phyloP scores from a whole-genome alignment of 2,113 vertebrate genomes.

The Electrona antarctica region DNA sequence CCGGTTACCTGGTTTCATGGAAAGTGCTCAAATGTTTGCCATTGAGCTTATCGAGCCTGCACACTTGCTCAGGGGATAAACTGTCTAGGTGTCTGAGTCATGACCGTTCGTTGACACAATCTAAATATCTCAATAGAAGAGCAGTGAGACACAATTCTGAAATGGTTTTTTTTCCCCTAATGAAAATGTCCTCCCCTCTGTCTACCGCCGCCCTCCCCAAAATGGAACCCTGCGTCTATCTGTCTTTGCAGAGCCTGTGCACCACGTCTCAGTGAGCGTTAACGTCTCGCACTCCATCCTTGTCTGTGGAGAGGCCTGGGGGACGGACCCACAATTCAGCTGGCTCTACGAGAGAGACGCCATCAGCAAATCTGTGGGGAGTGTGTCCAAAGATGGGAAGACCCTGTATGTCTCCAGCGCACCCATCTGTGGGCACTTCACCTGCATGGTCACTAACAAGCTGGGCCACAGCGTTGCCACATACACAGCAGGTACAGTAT shows the following conservation, averaged over 20 bases:
- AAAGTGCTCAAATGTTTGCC: no score
- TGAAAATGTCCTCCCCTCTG: no score
- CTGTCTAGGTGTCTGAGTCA: no score
- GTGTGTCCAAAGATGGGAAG: slow-evolving; percentile 65
- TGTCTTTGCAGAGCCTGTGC: slow-evolving; percentile 66
- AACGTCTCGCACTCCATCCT: slow-evolving; percentile 75
- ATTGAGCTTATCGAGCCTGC: no score
- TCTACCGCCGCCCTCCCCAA: no score
- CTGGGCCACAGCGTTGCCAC: slow-evolving; percentile 74
- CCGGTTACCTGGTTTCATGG: no score
- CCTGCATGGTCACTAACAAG: slow-evolving; percentile 77
- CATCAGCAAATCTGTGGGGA: slow-evolving; percentile 61
- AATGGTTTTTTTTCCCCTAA: no score
- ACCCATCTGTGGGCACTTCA: slow-evolving; percentile 77
- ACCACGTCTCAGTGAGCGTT: slow-evolving; percentile 78
- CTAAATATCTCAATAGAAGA: no score
- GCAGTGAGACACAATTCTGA: no score
- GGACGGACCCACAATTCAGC: slow-evolving; percentile 75
- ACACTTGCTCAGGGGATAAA: no score
- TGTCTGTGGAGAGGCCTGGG: slow-evolving; percentile 78
- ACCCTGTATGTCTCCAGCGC: slow-evolving; percentile 57
- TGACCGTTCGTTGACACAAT: no score
- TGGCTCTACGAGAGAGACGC: slow-evolving; percentile 72
- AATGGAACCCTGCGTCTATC: no score
- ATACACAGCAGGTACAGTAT: slow-evolving; percentile 69